Evolutionary conservation across 2,888 invertebrate genomes (phyloP), one percentile per base, ranked within the genome.

Genomic region (Seladonia tumulorum): DNA sequence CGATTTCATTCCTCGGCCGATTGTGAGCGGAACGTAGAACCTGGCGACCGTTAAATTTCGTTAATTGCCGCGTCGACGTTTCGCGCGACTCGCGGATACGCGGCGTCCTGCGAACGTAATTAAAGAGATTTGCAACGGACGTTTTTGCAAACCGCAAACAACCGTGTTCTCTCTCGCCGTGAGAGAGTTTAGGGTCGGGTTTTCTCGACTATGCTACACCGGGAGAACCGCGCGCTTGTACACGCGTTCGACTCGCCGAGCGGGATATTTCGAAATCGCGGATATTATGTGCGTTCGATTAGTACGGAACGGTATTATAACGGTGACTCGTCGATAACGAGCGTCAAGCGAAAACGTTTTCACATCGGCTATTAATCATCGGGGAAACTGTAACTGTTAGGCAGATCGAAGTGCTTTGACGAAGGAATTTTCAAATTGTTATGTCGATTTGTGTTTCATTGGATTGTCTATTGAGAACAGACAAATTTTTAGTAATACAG

Each of bases 101-200:
- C 45, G 76, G 66, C 47, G 57, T 49, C 39, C 66, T 22, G 39
- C 77, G 12, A 49, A 39, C 57, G 73, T 88, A 90, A 89, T 89
- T 89, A 88, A 89, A 85, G 88, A 82, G 81, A 90, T 90, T 90
- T 78, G 90, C 81, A 80, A 90, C 87, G 88, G 83, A n/a, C 47
- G 88, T 88, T 89, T 87, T 89, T 89, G 88, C 85, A 73, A 75
- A 79, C 80, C 86, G 78, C 87, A 87, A 87, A 87, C 83, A 87
- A 89, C 79, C 87, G 76, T 79, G 83, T 53, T 53, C 53, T 10
- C 25, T 63, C 79, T 39, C 77, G 74, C 78, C 88, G 90, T 85
- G 89, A 89, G 89, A 88, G 86, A 81, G 82, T 83, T 76, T 88
- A 76, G 77, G 83, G 82, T 82, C 79, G 83, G 80, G 68, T 75